Percentiles rank a stretch among this genome's conserved stretches.
These are phyloP conservation scores for Caenorhabditis sp. DNA, from an alignment of 2,888 invertebrate species.

Conservation along the genomic window DNA sequence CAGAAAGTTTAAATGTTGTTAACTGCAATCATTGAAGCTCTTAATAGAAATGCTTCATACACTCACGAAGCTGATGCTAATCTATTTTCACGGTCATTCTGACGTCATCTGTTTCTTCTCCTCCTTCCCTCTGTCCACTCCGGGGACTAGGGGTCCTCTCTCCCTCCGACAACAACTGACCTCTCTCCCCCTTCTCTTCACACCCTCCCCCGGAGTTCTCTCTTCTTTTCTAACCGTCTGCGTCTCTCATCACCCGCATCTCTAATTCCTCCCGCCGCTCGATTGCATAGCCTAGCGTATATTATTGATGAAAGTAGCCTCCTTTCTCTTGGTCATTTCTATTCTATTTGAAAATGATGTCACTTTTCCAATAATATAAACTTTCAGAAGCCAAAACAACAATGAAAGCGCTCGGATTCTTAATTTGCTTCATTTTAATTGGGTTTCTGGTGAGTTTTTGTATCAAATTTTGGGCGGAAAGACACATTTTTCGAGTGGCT, in stretches of 20 bases:
- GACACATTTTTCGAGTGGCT: no score
- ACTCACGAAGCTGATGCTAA: no score
- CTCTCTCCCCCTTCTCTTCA: background rate
- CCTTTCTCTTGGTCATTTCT: background rate
- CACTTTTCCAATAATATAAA: background rate
- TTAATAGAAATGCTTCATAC: no score
- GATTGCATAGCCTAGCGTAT: background rate
- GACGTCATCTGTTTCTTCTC: no score
- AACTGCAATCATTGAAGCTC: no score
- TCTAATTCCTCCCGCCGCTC: no score
- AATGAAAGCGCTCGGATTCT: conserved; percentile 27
- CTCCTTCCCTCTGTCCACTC: no score
- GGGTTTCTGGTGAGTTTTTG: conserved; percentile 19
- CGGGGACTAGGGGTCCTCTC: no score
- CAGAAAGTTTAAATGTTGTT: no score
- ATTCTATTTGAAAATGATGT: conserved; percentile 3
- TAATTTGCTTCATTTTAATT: background rate
- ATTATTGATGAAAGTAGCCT: background rate
- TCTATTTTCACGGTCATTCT: no score
- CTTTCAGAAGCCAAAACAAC: background rate
- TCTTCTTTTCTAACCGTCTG: background rate
- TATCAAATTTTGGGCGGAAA: background rate
- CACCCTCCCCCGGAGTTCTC: background rate
- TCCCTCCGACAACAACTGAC: background rate
- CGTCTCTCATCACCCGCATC: conserved; percentile 1